phyloP scores from a whole-genome alignment of 2,797 vertebrate species.

The Gadopsis marmoratus region DNA sequence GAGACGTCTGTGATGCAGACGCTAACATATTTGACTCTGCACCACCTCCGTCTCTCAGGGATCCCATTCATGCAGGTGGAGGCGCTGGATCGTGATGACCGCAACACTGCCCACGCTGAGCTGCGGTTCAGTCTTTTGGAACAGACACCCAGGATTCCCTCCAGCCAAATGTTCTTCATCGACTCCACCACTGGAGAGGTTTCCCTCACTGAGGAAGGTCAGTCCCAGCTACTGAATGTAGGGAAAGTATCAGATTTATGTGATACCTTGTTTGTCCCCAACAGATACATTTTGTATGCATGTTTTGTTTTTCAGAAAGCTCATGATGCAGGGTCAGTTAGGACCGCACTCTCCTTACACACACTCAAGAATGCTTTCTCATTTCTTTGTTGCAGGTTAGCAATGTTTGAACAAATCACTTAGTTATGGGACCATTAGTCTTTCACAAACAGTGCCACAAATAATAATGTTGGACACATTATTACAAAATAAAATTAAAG shows the following conservation, averaged over 20 bases:
- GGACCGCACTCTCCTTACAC: background rate
- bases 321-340: background rate
- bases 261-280: background rate
- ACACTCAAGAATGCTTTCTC: background rate
- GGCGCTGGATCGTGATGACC: constrained; percentile 83
- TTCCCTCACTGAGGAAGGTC: constrained; percentile 87
- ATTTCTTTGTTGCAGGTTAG: background rate
- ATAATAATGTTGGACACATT: background rate
- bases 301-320: background rate
- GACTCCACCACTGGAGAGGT: constrained; percentile 82
- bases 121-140: constrained; percentile 87
- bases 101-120: constrained; percentile 86
- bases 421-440: background rate
- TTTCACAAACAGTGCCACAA: background rate
- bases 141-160: constrained; percentile 85
- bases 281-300: background rate
- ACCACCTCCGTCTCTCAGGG: constrained; percentile 62
- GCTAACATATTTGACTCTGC: constrained; percentile 7
- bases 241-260: background rate
- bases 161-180: constrained; percentile 85
- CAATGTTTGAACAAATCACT: background rate
- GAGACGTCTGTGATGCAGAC: background rate
- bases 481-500: too few species aligned
- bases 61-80: constrained; percentile 87
- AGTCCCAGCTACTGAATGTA: constrained; percentile 37